phyloP scores from a whole-genome alignment of 2,113 vertebrate species.

The Heterotis niloticus region DNA sequence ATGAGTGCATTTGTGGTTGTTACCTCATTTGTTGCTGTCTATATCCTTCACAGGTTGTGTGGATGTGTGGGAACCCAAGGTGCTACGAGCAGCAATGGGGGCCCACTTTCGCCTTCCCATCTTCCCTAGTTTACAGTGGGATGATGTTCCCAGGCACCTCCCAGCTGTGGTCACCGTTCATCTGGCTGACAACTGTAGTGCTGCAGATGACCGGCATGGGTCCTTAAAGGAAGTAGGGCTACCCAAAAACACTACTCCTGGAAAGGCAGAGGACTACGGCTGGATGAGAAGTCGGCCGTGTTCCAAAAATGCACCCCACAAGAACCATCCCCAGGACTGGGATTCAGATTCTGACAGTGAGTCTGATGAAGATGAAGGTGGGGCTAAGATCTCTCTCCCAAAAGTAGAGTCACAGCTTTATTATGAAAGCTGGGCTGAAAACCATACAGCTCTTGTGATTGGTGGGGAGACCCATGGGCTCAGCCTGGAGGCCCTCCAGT shows the following conservation, averaged over 20 bases:
- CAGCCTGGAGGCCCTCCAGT: conserved; percentile 67
- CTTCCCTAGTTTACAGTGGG: conserved; percentile 72
- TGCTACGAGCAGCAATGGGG: conserved; percentile 89
- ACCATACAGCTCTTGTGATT: conserved; percentile 73
- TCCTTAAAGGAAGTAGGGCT: background rate
- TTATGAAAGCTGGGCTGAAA: conserved; percentile 68
- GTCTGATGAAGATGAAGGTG: conserved; percentile 31
- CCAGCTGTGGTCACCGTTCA: conserved; percentile 59
- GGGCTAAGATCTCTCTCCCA: conserved; percentile 41
- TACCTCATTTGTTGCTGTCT: background rate
- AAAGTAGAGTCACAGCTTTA: conserved; percentile 64
- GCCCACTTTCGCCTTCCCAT: conserved; percentile 90
- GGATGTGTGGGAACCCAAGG: conserved; percentile 92
- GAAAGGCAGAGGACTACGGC: conserved; percentile 52
- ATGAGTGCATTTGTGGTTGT: no score
- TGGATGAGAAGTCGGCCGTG: conserved; percentile 52
- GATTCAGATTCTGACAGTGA: conserved; percentile 47
- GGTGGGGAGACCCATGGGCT: conserved; percentile 78
- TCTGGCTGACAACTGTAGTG: conserved; percentile 66
- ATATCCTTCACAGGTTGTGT: conserved; percentile 75
- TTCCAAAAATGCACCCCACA: conserved; percentile 22
- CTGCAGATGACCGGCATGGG: background rate
- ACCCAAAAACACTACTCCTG: background rate
- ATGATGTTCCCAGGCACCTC: conserved; percentile 64
- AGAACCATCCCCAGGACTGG: conserved; percentile 35